Percentiles rank a stretch among this genome's conserved stretches.
These are phyloP conservation scores for Argyrosomus regius DNA, from an alignment of 2,797 vertebrate genomes.

Conservation along the genomic window DNA sequence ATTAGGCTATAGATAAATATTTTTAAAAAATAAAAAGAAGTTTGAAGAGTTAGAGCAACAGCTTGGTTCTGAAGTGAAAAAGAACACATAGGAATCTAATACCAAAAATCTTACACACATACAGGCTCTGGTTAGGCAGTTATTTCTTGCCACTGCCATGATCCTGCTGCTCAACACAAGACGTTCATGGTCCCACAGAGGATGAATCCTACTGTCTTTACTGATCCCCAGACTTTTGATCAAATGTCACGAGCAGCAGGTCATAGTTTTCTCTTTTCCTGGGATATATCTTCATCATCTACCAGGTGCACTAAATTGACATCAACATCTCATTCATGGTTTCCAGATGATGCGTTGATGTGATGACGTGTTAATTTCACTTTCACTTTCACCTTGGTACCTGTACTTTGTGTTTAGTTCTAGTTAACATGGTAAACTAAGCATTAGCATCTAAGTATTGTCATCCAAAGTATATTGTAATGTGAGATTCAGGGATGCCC, in stretches of 20 bases:
- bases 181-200: not conserved
- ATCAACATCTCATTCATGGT: no score
- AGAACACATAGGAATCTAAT: not conserved
- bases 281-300: no score
- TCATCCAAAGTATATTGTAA: not conserved
- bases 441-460: not conserved
- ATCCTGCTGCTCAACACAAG: not conserved
- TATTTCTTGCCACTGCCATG: not conserved
- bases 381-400: no score
- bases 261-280: no score
- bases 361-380: no score
- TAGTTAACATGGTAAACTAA: not conserved
- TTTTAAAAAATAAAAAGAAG: no score
- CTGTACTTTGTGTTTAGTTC: not conserved
- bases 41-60: not conserved
- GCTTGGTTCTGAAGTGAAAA: not conserved
- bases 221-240: not conserved
- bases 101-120: not conserved
- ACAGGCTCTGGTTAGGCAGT: not conserved
- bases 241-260: no score
- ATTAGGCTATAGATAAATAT: not conserved
- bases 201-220: not conserved
- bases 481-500: not conserved
- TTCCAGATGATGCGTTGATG: no score
- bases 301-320: no score